Evolutionary conservation across 2,113 vertebrate genomes (phyloP), one percentile per base, ranked within the genome.

Genomic region (Cacatua alba): DNA sequence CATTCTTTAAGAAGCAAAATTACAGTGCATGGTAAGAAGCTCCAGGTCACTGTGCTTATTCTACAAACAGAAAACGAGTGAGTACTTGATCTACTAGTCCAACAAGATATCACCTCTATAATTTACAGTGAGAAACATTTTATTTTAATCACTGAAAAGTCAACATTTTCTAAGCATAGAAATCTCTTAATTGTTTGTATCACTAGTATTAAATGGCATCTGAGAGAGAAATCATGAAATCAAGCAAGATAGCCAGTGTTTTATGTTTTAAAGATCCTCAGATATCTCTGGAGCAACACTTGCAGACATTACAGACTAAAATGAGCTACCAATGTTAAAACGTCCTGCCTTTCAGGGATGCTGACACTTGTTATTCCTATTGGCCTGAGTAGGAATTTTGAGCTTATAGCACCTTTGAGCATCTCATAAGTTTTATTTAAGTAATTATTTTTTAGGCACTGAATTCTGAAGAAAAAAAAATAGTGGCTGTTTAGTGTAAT

Each of bases 401-500:
- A 96, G 44, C 48, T 70, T 87, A 77, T 94, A 96, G 95, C 95
- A 96, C 95, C 92, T 93, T 86, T 91, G n/a, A 96, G 20, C 41
- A 82, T 89, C 41, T 85, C 4, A 0, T 60, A 83, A 60, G 17
- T 94, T 93, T 88, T 75, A 28, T 76, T 65, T 70, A 68, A 68
- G 39, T 57, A 43, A 8, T 88, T 81, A 72, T 9, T 44, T 82
- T 94, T 88, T 92, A 96, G 95, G 95, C 95, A 96, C 95, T 84
- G 39, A 0, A 86, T 57, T 94, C 69, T 84, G 43, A 69, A 89
- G 43, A 33, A 76, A 90, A 72, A 53, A 53, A 39, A 57, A 49
- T 2, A 88, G 88, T 53, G 33, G 9, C 39, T 78, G 5, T 64
- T 79, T 52, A 82, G 12, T 79, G 21, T 75, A 86, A 71, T 17